These are phyloP conservation scores for Terebella lapidaria DNA, from an alignment of 2,888 invertebrate species.

Conservation along the genomic window DNA sequence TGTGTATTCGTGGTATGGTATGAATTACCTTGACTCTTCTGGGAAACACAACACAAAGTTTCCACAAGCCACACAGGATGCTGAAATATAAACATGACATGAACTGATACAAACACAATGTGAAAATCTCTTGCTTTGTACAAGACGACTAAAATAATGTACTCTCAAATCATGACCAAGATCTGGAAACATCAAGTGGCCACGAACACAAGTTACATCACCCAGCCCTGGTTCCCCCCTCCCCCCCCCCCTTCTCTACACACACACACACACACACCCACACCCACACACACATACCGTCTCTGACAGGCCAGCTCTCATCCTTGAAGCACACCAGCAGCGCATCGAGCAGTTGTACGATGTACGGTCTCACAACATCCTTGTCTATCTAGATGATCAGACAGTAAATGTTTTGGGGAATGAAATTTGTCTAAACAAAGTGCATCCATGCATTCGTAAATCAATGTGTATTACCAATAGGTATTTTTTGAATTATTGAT, in stretches of 20 bases:
- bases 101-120: background rate
- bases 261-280: too few species aligned
- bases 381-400: slow-evolving; percentile 35
- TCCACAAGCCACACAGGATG: slow-evolving; percentile 59
- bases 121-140: background rate
- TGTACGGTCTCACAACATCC: slow-evolving; percentile 51
- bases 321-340: slow-evolving; percentile 57
- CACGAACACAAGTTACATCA: too few species aligned
- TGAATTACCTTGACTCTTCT: slow-evolving; percentile 54
- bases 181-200: too few species aligned
- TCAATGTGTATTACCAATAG: too few species aligned
- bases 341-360: slow-evolving; percentile 54
- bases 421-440: background rate
- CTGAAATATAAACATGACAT: slow-evolving; percentile 36
- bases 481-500: too few species aligned
- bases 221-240: too few species aligned
- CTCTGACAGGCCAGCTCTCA: slow-evolving; percentile 60
- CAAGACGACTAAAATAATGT: too few species aligned
- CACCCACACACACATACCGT: slow-evolving; percentile 54
- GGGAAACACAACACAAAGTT: slow-evolving; percentile 58
- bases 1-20: too few species aligned
- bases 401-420: background rate
- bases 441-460: too few species aligned
- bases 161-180: too few species aligned
- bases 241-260: too few species aligned